Conservation (phyloP, 1,140 invertebrate species). For the Ctenoplectra terminalis region DNA sequence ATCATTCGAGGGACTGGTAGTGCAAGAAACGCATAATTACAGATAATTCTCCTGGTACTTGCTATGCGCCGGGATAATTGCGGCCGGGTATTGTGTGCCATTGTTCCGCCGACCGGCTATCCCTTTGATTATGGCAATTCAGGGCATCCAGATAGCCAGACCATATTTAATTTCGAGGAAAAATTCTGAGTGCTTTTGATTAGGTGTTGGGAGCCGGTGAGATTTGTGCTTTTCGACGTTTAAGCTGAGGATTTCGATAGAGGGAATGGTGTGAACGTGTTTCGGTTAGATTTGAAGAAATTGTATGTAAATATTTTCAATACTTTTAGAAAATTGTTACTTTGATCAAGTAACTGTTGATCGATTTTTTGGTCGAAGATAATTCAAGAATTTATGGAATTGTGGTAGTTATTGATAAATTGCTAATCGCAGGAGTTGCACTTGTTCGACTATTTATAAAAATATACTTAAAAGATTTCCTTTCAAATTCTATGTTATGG, state of each 20-base stretch:
- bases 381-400: too few relatives aligned
- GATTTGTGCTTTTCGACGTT: background rate
- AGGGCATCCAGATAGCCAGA: constrained; percentile 4
- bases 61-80: constrained; percentile 58
- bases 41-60: constrained; percentile 58
- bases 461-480: too few relatives aligned
- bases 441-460: too few relatives aligned
- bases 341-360: too few relatives aligned
- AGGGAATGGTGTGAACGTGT: background rate
- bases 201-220: background rate
- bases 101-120: constrained; percentile 41
- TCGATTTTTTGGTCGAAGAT: too few relatives aligned
- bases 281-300: too few relatives aligned
- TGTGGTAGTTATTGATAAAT: background rate
- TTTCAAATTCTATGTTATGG: too few relatives aligned
- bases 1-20: constrained; percentile 54
- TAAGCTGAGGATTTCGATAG: background rate
- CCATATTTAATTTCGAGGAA: constrained; percentile 12
- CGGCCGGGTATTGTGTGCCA: constrained; percentile 34
- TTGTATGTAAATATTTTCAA: too few relatives aligned
- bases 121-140: constrained; percentile 33
- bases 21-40: constrained; percentile 65
- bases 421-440: too few relatives aligned
- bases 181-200: background rate
- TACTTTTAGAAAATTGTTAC: too few relatives aligned